Conservation (phyloP, 2,888 invertebrate species). For the Cataglyphis livida region DNA sequence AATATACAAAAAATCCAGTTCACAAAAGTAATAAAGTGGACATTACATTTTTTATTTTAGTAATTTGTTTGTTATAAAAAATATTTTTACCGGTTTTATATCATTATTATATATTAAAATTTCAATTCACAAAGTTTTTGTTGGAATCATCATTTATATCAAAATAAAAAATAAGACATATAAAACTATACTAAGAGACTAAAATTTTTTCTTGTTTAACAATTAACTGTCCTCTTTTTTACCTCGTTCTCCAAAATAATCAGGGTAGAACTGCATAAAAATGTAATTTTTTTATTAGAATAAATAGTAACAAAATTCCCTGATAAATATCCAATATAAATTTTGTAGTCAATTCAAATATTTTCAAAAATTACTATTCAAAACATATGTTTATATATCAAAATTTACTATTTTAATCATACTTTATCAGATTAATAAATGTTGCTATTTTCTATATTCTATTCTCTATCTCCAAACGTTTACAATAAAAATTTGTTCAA, state of each 20-base stretch:
- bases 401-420: slow-evolving; percentile 14
- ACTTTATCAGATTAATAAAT: background rate
- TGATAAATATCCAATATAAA: slow-evolving; percentile 1
- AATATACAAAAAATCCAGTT: slow-evolving; percentile 15
- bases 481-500: background rate
- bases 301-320: slow-evolving; percentile 15
- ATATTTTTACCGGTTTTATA: slow-evolving; percentile 3
- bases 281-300: background rate
- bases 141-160: background rate
- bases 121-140: background rate
- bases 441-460: slow-evolving; percentile 1
- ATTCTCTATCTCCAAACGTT: background rate
- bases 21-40: slow-evolving; percentile 13
- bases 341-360: background rate
- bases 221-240: slow-evolving; percentile 3
- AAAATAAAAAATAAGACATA: slow-evolving; percentile 25
- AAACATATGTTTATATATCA: slow-evolving; percentile 7
- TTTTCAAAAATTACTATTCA: background rate
- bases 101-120: background rate
- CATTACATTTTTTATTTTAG: slow-evolving; percentile 1
- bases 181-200: slow-evolving; percentile 10
- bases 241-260: slow-evolving; percentile 12
- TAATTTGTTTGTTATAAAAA: slow-evolving; percentile 7
- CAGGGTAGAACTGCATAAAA: background rate
- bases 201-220: slow-evolving; percentile 17